Evolutionary conservation across 2,888 invertebrate species (phyloP), one percentile per base, ranked within the genome.

Genomic region (Bhutanitis thaidina): DNA sequence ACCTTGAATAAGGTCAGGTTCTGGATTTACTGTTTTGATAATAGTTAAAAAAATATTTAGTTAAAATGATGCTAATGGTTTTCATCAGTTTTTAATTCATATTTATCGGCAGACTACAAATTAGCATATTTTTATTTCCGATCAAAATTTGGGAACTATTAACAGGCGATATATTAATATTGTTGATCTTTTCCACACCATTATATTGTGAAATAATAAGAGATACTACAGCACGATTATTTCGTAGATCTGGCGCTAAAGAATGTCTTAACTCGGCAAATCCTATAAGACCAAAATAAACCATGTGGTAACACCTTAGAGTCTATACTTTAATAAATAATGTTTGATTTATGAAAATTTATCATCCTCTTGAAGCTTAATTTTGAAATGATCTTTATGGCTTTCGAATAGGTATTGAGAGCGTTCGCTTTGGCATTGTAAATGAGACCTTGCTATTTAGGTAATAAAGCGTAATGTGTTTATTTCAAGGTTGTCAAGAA

Each of bases 291-390:
- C 66, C 65, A 78, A 85, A 80, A 71, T 77, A 83, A 81, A 86
- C 87, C 85, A 69, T 81, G 83, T 74, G 72, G 69, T 79, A 80
- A 81, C 81, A 85, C 79, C 78, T 81, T 88, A 86, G 78, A 89
- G 88, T 88, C 79, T 69, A 89, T 79, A 85, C 79, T 89, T 73
- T 84, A 78, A 84, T 87, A 87, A 88, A 88, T 86, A 82, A 83
- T 72, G 64, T 69, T 77, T 85, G 88, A 88, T 88, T 87, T 88
- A 89, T 88, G 85, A 85, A 85, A 88, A 85, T 85, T 81, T 88
- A 88, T 87, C 85, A 83, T 84, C 81, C 80, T 83, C 80, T 81
- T 85, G 86, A 84, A 80, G 82, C 82, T 87, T 88, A 86, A 89
- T 88, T 89, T 88, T 86, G 86, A 87, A 89, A 84, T 81, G 80